These are phyloP conservation scores for Diceros bicornis DNA, from an alignment of 2,797 vertebrate species.

Conservation along the genomic window DNA sequence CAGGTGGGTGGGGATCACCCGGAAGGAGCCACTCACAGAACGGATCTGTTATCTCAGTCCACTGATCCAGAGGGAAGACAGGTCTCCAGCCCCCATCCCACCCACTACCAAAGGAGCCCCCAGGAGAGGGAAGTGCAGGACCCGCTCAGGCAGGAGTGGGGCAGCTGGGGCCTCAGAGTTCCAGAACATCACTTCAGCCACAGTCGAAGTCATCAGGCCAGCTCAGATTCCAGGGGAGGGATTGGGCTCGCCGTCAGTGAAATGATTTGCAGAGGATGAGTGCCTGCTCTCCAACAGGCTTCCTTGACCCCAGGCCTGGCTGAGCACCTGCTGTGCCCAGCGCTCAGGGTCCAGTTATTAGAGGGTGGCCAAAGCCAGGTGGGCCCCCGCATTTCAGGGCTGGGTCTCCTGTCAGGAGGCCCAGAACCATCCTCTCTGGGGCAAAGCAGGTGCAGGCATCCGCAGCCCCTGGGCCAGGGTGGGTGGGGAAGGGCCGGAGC, in stretches of 20 bases:
- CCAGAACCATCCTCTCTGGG: neutral
- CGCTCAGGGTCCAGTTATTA: neutral
- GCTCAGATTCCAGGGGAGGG: neutral
- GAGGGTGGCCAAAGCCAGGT: neutral
- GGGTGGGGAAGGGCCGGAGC: neutral
- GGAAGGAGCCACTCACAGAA: accelerated
- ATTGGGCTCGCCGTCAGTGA: neutral
- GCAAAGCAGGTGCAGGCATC: neutral
- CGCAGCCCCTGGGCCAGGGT: neutral
- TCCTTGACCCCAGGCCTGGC: neutral
- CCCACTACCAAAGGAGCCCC: neutral
- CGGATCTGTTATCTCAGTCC: accelerated
- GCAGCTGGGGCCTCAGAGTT: accelerated
- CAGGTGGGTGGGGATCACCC: neutral
- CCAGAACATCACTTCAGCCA: neutral
- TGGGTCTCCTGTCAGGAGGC: neutral
- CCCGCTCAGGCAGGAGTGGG: accelerated
- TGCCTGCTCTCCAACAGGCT: no score
- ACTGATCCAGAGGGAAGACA: neutral
- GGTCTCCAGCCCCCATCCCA: neutral
- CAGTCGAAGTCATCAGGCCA: neutral
- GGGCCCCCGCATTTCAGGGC: neutral
- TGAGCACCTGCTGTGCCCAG: neutral
- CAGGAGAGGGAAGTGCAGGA: no score
- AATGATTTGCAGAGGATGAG: neutral